These are phyloP conservation scores for Acanthurus lineatus DNA, from an alignment of 2,797 vertebrate species.

Conservation along the genomic window DNA sequence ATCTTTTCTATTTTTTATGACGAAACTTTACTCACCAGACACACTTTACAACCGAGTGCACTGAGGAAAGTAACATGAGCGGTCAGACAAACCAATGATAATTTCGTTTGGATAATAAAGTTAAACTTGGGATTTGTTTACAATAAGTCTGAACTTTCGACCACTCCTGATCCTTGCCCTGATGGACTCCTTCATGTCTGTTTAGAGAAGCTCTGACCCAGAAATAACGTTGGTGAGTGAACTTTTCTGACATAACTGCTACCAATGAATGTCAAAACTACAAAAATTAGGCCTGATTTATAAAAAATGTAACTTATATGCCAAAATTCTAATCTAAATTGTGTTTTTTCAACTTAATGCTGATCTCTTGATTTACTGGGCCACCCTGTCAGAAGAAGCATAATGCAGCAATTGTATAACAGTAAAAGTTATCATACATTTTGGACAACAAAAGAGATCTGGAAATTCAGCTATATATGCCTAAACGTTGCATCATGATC, in stretches of 20 bases:
- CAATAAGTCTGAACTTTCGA: slow-evolving; percentile 28
- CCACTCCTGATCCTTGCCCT: background rate
- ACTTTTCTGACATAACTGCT: background rate
- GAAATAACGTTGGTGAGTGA: background rate
- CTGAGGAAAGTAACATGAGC: slow-evolving; percentile 10
- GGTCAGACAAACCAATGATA: slow-evolving; percentile 19
- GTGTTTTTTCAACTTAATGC: background rate
- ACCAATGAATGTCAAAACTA: background rate
- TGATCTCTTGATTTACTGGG: slow-evolving; percentile 8
- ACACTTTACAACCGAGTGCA: slow-evolving; percentile 22
- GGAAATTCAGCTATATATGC: slow-evolving; percentile 47
- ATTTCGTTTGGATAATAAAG: slow-evolving; percentile 36
- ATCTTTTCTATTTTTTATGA: slow-evolving; percentile 30
- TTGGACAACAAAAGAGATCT: slow-evolving; percentile 51
- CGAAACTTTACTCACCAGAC: slow-evolving; percentile 31
- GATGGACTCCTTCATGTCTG: slow-evolving; percentile 17
- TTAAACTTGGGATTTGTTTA: slow-evolving; percentile 42
- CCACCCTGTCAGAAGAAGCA: slow-evolving; percentile 44
- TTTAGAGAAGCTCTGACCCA: background rate
- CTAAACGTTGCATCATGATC: slow-evolving; percentile 44
- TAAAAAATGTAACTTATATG: slow-evolving; percentile 2
- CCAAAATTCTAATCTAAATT: background rate
- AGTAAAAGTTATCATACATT: slow-evolving; percentile 27
- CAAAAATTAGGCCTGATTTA: background rate
- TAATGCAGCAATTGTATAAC: slow-evolving; percentile 18